Evolutionary conservation across 2,888 invertebrate species (phyloP), one percentile per base, ranked within the genome.

Genomic region (Ectemnius lituratus): DNA sequence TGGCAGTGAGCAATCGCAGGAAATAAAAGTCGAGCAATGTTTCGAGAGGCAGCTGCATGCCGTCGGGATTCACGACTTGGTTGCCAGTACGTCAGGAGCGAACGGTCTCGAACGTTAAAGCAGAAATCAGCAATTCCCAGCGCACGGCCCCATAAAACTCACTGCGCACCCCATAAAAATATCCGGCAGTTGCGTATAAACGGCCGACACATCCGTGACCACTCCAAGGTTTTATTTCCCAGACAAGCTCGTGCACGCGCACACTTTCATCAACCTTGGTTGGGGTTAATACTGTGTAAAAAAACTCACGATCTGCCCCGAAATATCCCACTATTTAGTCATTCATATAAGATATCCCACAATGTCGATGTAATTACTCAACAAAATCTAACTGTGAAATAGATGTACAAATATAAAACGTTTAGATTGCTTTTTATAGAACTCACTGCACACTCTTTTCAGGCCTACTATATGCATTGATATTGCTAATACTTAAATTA

Each of bases 161-260:
- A 16, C 56, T 73, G 79, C 74, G 70, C 78, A 73, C 62, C 66
- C 74, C 74, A 76, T 83, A 79, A 81, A 83, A 83, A 83, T 83
- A 81, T 75, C 75, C 70, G 62, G 20, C 23, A 18, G 45, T 23
- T 56, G 66, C 66, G 72, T 63, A 70, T 58, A 52, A 72, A 75
- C 65, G 45, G 16, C 49, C 27, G 70, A 63, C 75, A 67, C 67
- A 45, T 63, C 61, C 57, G 64, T 56, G 61, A 49, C 46, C 56
- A 58, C 60, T 58, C 62, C 20, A 14, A 16, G 64, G 49, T 77
- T 83, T 80, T 74, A 80, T 80, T 80, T 68, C 59, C 76, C 45
- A 18, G 4, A 37, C 37, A 37, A 37, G 8, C 37, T 37, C 37
- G 8, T 37, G 37, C 5, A 37, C 11, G 37, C 73, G 46, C 65